Conservation (phyloP, 1,140 invertebrate species). For the Ceratoteleas bidentatus region DNA sequence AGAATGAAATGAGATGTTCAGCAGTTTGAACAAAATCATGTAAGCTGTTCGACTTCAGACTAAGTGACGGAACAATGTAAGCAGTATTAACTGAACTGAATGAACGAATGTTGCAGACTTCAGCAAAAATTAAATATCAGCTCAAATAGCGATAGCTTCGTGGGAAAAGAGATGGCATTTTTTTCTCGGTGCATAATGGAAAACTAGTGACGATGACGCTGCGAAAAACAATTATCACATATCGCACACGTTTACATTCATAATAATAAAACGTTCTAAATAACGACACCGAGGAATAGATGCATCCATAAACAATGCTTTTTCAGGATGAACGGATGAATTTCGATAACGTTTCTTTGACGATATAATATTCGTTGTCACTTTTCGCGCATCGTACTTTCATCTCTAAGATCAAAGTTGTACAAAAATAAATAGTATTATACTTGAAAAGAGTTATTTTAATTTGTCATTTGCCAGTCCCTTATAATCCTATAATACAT, state of each 20-base stretch:
- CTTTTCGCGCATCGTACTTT: constrained; percentile 43
- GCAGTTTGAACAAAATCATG: too few relatives aligned
- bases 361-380: constrained; percentile 38
- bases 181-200: background rate
- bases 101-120: too few relatives aligned
- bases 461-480: too few relatives aligned
- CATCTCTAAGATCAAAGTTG: constrained; percentile 58
- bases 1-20: too few relatives aligned
- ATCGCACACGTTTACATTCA: constrained; percentile 62
- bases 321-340: constrained; percentile 41
- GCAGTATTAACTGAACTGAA: too few relatives aligned
- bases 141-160: constrained; percentile 22
- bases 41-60: too few relatives aligned
- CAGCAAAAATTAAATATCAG: background rate
- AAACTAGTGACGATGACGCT: constrained; percentile 24
- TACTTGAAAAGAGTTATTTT: constrained; percentile 28
- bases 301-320: constrained; percentile 54
- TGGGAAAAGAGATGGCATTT: constrained; percentile 6
- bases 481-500: too few relatives aligned
- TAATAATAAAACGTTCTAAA: constrained; percentile 41
- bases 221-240: constrained; percentile 47
- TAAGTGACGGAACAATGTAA: too few relatives aligned
- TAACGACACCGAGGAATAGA: constrained; percentile 50
- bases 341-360: constrained; percentile 22
- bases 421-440: constrained; percentile 65